Evolutionary conservation across 1,140 invertebrate genomes (phyloP), one percentile per base, ranked within the genome.

Genomic region (Bombus polaris): DNA sequence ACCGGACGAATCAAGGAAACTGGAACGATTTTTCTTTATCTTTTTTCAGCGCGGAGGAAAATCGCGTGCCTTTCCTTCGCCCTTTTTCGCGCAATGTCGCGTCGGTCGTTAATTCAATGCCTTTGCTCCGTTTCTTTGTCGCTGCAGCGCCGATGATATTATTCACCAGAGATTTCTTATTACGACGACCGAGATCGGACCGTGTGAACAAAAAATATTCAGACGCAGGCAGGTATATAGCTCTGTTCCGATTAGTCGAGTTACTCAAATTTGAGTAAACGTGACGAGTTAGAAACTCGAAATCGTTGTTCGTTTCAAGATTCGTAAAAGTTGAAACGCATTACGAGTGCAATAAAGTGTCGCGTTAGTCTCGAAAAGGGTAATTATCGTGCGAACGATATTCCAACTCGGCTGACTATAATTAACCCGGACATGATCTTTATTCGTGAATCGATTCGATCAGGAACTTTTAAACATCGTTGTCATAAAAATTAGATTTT

Each of bases 21-120:
- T 88, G 70, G 87, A 88, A 74, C 87, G 85, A 86, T 81, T 68
- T 80, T 65, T 42, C 73, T 35, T 32, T 66, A 39, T 44, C 47
- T 76, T 66, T 44, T 44, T 42, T 44, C 25, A 42, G 12, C 53
- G 18, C 35, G 39, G 22, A 25, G 35, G n/a, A 37, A 71, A 76
- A 72, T 39, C 74, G 66, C 62, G 18, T 66, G 44, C 32, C 59
- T 76, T 59, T 18, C 32, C 32, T n/a, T 25, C 37, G 8, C 25
- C 32, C 25, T 13, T 10, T 15, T 10, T 39, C 25, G 3, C 39
- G 32, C 12, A 12, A 3, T n/a, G 10, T 37, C 25, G 15, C 25
- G 22, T 22, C 32, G 0, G 18, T 68, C 47, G 18, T 73, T 80
- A 42, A 66, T 85, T 81, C 81, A 28, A 35, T 15, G 35, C 42